Base-by-base conservation (phyloP, 2,797 vertebrate genomes). In the Benthosema pterotum region DNA sequence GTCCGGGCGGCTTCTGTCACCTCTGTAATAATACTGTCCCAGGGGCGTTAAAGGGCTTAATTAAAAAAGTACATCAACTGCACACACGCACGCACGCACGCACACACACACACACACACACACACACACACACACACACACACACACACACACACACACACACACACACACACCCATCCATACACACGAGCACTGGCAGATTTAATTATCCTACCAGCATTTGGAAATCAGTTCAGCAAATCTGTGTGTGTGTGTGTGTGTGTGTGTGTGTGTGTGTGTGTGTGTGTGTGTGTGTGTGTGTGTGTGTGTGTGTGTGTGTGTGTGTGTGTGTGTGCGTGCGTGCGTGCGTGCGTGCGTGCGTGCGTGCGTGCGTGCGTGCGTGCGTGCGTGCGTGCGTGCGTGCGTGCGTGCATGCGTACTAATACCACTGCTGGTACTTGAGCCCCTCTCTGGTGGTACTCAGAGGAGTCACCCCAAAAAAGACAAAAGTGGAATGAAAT, bases 1-100 rank as follows among this genome's bases (percentile, higher is more conserved):
- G 80, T 79, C 81, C 77, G 72, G 77, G 83, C 80, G 80, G 83
- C 81, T 69, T 64, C 65, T 75, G 71, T 86, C 77, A 87, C 82
- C 82, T 83, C 59, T 72, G 72, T 68, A 76, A 72, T 78, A 72
- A 77, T 70, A 50, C 64, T 42, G 52, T 65, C 65, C 64, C 8
- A 18, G 57, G 42, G 73, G 74, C 83, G 82, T 74, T 79, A 78
- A 63, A 49, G 53, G 56, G 77, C 60, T 84, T 85, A 84, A 87
- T 87, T 85, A 80, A 77, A 84, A 81, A 85, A 68, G 48, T 55
- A 63, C 55, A 73, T 56, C 19, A 22, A 25, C 12, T 12, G 5
- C 5, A 9, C 19, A 15, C 6, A 18, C 17, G 56, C 1, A 45
- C 18, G 47, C 1, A 3, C 42, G 22, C 7, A 25, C 4, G 51